Evolutionary conservation across 2,888 invertebrate species (phyloP).

Genomic region (Stenchaetothrips biformis): DNA sequence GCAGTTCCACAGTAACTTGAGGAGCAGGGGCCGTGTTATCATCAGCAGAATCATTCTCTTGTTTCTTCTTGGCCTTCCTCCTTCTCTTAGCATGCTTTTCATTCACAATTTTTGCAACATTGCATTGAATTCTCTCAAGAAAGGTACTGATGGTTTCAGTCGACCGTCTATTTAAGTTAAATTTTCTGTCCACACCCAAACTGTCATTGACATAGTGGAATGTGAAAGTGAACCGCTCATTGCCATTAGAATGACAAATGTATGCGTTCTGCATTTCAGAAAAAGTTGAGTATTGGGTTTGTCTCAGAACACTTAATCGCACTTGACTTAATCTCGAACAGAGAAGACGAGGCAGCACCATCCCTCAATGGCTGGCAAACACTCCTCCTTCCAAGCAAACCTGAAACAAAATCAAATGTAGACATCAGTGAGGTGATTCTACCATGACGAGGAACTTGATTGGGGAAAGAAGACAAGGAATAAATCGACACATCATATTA

Average conservation of each 20-base stretch:
- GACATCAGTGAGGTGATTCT: too few relatives aligned
- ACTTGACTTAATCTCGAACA: not conserved
- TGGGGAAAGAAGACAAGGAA: too few relatives aligned
- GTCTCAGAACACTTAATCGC: not conserved
- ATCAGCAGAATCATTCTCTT: conserved; percentile 39
- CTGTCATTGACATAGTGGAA: conserved; percentile 52
- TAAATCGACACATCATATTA: too few relatives aligned
- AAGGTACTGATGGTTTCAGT: conserved; percentile 59
- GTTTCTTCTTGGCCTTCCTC: conserved; percentile 42
- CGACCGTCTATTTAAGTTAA: conserved; percentile 64
- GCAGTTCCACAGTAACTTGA: conserved; percentile 35
- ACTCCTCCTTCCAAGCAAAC: too few relatives aligned
- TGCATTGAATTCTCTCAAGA: conserved; percentile 56
- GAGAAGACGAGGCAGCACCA: not conserved
- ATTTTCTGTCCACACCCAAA: conserved; percentile 56
- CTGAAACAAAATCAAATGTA: too few relatives aligned
- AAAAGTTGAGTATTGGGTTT: not conserved
- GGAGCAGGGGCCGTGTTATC: conserved; percentile 31
- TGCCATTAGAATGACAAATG: conserved; percentile 50
- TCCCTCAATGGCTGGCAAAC: not conserved
- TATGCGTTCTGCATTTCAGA: conserved; percentile 50
- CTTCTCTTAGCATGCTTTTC: conserved; percentile 50
- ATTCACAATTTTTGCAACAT: conserved; percentile 58
- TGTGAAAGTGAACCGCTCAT: conserved; percentile 53
- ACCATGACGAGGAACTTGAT: too few relatives aligned